Evolutionary conservation across 2,888 invertebrate species (phyloP).

Genomic region (Lydus trimaculatus): DNA sequence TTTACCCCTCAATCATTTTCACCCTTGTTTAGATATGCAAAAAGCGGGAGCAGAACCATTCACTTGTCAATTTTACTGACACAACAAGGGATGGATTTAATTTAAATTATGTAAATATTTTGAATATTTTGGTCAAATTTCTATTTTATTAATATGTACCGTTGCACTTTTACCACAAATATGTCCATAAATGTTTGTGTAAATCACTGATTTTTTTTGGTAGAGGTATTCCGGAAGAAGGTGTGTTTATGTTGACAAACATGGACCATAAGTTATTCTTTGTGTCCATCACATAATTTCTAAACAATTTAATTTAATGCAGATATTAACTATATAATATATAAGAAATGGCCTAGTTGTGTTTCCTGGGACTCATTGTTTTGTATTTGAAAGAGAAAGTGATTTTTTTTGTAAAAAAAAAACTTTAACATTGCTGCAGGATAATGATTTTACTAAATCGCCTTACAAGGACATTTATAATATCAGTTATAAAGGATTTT

Average conservation of each 20-base stretch:
- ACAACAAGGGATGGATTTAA: background rate
- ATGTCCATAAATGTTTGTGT: background rate
- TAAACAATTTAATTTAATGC: background rate
- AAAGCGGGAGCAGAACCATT: background rate
- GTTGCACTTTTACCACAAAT: constrained; percentile 8
- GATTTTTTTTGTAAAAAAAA: background rate
- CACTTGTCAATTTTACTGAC: background rate
- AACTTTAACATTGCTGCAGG: background rate
- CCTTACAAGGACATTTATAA: constrained; percentile 18
- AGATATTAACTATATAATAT: background rate
- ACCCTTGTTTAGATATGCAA: constrained; percentile 9
- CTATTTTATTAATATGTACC: background rate
- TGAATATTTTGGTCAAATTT: background rate
- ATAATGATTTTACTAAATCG: constrained; percentile 12
- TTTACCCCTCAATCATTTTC: constrained; percentile 1
- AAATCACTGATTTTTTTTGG: background rate
- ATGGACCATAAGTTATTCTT: background rate
- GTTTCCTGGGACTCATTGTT: background rate
- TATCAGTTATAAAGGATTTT: constrained; percentile 15
- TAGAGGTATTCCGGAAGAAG: background rate
- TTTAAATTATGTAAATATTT: background rate
- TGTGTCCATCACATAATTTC: background rate
- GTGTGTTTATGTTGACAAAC: background rate
- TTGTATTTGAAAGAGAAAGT: constrained; percentile 9
- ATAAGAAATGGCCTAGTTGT: background rate